Evolutionary conservation across 1,140 invertebrate genomes (phyloP), one percentile per base, ranked within the genome.

Genomic region (Antheraea mylitta): DNA sequence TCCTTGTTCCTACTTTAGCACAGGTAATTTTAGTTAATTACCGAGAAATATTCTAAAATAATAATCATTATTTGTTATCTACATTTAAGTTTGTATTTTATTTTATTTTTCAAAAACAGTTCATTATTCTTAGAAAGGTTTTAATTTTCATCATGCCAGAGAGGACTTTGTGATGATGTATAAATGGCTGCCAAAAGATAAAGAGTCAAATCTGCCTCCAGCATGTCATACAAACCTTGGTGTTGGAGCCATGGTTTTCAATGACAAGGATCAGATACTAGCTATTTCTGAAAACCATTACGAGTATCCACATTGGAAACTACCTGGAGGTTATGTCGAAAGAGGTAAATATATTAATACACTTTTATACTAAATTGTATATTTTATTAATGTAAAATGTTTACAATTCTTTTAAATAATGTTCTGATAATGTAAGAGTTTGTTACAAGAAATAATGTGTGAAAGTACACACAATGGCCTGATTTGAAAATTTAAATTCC

Each of bases 61-160:
- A 60, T 19, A 19, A 7, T 60, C 3, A 60, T 48, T 48, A 13
- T 3, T 48, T 3, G 7, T n/a, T 48, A 13, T 48, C 45, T 48
- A 13, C 37, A 9, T 48, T 48, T 7, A 48, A 7, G 11, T 13
- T 9, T 48, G 45, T 48, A 13, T 48, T 48, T 48, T 48, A 48
- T 48, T 48, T 48, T 48, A 48, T n/a, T 10, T 38, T 38, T 38
- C 7, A 48, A 10, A 48, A 66, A n/a, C 42, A 53, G 69, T 84
- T 86, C 67, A 66, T 66, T 82, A 82, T 90, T 79, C 82, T 92
- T 88, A 97, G 94, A 94, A 96, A 87, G 96, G 96, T 58, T 98
- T 98, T 91, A 95, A 95, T 80, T 98, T 96, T 83, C 97, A 99
- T 92, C 97, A 98, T 93, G 97, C 97, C 8, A 95, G 95, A 81